These are phyloP conservation scores for Huso huso DNA, from an alignment of 2,797 vertebrate species.

Conservation along the genomic window DNA sequence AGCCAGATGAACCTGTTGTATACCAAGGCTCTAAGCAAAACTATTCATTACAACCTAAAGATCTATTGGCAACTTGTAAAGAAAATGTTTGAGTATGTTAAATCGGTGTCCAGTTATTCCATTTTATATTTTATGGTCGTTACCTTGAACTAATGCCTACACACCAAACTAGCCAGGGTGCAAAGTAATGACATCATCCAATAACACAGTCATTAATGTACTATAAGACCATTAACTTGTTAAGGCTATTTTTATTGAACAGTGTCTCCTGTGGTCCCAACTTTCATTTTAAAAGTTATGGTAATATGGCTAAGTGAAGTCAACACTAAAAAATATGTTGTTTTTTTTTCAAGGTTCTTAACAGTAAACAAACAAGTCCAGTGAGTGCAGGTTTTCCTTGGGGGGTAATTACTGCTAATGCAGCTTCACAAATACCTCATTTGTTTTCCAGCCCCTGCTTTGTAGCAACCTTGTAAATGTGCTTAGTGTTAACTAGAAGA, in stretches of 20 bases:
- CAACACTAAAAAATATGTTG: constrained; percentile 9
- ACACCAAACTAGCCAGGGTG: too few relatives aligned
- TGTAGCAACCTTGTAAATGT: constrained; percentile 25
- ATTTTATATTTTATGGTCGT: neutral
- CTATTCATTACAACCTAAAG: neutral
- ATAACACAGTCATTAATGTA: too few relatives aligned
- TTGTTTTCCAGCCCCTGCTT: constrained; percentile 18
- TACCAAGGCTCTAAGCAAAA: neutral
- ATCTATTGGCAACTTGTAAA: neutral
- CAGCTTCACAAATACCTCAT: constrained; percentile 19
- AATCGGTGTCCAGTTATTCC: neutral
- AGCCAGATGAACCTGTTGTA: too few relatives aligned
- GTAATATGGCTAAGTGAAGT: neutral
- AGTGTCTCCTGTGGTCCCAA: neutral
- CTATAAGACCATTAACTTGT: too few relatives aligned
- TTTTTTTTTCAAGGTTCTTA: constrained; percentile 8
- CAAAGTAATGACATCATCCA: too few relatives aligned
- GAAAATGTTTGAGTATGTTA: constrained; percentile 1
- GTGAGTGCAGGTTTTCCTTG: constrained; percentile 19
- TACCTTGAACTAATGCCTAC: too few relatives aligned
- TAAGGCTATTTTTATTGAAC: too few relatives aligned
- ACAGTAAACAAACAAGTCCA: constrained; percentile 10
- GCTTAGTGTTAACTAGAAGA: constrained; percentile 26
- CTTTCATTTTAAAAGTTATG: neutral
- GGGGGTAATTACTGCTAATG: constrained; percentile 27